Evolutionary conservation across 2,888 invertebrate genomes (phyloP), one percentile per base, ranked within the genome.

Genomic region (Orthosia gothica): DNA sequence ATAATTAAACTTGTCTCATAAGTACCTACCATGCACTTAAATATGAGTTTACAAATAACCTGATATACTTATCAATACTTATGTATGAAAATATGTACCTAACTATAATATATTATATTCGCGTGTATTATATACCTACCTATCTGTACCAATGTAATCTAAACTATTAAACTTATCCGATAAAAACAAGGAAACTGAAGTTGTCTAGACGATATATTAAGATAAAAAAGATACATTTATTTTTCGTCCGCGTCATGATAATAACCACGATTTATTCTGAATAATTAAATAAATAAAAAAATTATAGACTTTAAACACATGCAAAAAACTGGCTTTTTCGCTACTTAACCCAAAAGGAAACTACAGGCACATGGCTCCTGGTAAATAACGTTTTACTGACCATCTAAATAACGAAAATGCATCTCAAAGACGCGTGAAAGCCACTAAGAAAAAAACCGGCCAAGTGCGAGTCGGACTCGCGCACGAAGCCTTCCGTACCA

Each of bases 171-270:
- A 70, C 71, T 12, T 71, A 80, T 61, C 45, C 15, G 26, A 72
- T 77, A 72, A 65, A 72, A 77, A 77, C 65, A 59, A 82, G 72
- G 68, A 82, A 77, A 82, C 59, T 57, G 20, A 80, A 72, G 45
- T 77, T 58, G 82, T 82, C 78, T 81, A 77, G 82, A 73, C 78
- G 50, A 55, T 62, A 55, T 62, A 52, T 61, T 54, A 68, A 72
- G 49, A 68, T 58, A 50, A 65, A 69, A 70, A 26, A 32, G 9
- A 20, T 40, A 9, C 26, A 49, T 58, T 50, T 20, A n/a, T 79
- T 59, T 64, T 32, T 20, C 15, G 45, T 65, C 40, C 72, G 23
- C 32, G 32, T 45, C 32, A 40, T 40, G 20, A 13, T 57, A 47
- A 71, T 65, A 57, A 40, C 62, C 45, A 70, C 70, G 76, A 81